Evolutionary conservation across 1,140 invertebrate species (phyloP), one percentile per base, ranked within the genome.

Genomic region (Drosophila pseudoananassae): DNA sequence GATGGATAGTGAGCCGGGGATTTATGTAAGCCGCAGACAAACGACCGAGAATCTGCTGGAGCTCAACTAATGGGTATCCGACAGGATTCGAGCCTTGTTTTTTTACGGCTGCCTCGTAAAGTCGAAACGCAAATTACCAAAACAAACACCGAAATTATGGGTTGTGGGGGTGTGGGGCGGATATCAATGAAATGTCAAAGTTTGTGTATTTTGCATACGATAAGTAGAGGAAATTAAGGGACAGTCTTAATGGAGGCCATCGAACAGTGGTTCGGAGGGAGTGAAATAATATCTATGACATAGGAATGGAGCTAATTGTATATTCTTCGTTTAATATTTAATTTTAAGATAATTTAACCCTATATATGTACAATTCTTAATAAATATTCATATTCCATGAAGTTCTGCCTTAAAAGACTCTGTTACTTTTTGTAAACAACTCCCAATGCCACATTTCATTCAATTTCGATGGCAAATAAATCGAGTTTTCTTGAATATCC

Each of bases 401-500:
- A 14, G 6, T 29, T 15, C 8, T 27, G 29, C 3, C 1, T 29
- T 10, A 49, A 36, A 58, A 10, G 20, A 10, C 9, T 10, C 10
- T 29, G 25, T 12, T n/a, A n/a, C 38, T 49, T 43, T 43, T 9
- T 50, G 15, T 43, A 56, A 31, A 12, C 3, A 29, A 20, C 27
- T 51, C 23, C 47, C 52, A 20, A 23, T 17, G 31, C 7, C 27
- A 17, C 38, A 69, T 14, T 63, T 20, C 6, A 76, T 80, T 72
- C 20, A 59, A 64, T 76, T 73, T 60, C 43, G 29, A 31, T 66
- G 45, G 46, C 33, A 47, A 72, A 68, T 64, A 73, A 73, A 81
- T 69, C 61, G 54, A 56, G 72, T 81, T 74, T 64, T 68, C 43
- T 73, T 40, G 55, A 74, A 61, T 50, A 74, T 81, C 73, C 73